Conservation (phyloP, 2,888 invertebrate genomes). For the Xylota sylvarum region DNA sequence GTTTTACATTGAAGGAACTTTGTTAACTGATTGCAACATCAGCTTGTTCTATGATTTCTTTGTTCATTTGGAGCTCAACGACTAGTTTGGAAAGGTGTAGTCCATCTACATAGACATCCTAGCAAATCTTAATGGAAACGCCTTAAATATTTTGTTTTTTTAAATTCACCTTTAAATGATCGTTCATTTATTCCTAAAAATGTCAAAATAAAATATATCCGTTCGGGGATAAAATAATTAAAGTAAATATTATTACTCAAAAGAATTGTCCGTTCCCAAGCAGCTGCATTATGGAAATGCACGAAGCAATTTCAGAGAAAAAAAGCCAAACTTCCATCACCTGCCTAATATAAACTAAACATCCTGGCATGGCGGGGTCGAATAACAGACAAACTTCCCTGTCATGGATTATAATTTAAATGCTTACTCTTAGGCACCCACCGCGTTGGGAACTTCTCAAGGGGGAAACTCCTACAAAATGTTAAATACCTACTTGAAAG, state of each 20-base stretch:
- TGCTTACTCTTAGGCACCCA: background rate
- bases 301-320: background rate
- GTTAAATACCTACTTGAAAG: slow-evolving; percentile 5
- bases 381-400: slow-evolving; percentile 30
- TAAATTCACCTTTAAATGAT: too few relatives aligned
- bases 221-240: too few relatives aligned
- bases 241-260: background rate
- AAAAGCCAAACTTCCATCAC: background rate
- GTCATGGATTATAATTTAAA: slow-evolving; percentile 54
- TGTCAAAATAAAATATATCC: too few relatives aligned
- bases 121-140: too few relatives aligned
- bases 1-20: too few relatives aligned
- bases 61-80: too few relatives aligned
- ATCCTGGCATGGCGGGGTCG: background rate
- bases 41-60: too few relatives aligned
- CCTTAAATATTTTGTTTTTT: too few relatives aligned
- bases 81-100: too few relatives aligned
- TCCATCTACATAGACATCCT: too few relatives aligned
- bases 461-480: background rate
- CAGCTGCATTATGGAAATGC: slow-evolving; percentile 40
- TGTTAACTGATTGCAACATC: too few relatives aligned
- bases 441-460: background rate
- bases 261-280: slow-evolving; percentile 11
- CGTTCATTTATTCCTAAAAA: too few relatives aligned
- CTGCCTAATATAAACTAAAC: background rate